Percentiles rank a stretch among this genome's conserved stretches.
Evolutionary conservation across 2,888 invertebrate genomes (phyloP).

Genomic region (Pediacus dermestoides): DNA sequence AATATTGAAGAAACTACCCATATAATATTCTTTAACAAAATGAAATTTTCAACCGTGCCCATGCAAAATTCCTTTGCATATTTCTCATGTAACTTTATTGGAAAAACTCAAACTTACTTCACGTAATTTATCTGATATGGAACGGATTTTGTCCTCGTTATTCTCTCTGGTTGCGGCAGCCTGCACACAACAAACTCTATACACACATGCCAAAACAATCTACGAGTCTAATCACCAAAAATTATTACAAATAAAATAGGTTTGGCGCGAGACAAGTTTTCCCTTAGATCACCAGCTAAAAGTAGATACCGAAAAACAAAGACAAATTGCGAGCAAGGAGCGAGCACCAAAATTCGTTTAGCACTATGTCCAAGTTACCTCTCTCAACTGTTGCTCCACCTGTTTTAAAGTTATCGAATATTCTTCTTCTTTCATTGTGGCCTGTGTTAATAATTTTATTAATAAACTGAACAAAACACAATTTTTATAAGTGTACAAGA

Average conservation of each 20-base stretch:
- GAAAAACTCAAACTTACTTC: slow-evolving; percentile 65
- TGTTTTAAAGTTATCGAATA: slow-evolving; percentile 88
- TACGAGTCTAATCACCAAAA: no score
- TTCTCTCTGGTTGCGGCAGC: slow-evolving; percentile 69
- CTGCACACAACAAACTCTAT: slow-evolving; percentile 52
- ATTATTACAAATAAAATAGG: no score
- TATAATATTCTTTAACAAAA: no score
- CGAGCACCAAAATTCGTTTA: no score
- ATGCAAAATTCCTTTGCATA: no score
- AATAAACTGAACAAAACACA: slow-evolving; percentile 46
- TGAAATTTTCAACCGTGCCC: no score
- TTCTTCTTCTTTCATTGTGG: slow-evolving; percentile 92
- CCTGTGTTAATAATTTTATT: slow-evolving; percentile 60
- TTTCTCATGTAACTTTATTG: no score
- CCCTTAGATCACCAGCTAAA: no score
- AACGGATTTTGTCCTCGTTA: slow-evolving; percentile 71
- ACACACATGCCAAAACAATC: slow-evolving; percentile 30
- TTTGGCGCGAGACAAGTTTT: no score
- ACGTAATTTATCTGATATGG: slow-evolving; percentile 68
- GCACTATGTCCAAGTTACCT: slow-evolving; percentile 62
- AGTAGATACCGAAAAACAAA: no score
- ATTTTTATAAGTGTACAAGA: slow-evolving; percentile 31
- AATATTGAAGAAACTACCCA: no score
- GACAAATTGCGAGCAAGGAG: no score
- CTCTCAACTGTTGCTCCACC: slow-evolving; percentile 85